These are phyloP conservation scores for Sciurus vulgaris DNA, from an alignment of 2,797 vertebrate species.

Conservation along the genomic window DNA sequence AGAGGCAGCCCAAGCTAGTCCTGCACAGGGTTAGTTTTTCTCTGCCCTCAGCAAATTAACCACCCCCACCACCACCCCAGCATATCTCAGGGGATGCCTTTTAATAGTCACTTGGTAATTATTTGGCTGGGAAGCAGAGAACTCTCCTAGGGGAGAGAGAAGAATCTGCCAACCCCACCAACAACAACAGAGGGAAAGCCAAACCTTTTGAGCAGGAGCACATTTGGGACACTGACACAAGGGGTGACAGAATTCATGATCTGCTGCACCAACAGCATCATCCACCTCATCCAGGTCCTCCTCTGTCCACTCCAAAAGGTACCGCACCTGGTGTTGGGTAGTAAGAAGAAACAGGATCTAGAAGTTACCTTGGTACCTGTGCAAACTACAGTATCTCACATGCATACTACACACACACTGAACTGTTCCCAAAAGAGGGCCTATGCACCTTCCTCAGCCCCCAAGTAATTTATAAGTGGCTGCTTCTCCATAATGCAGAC, in stretches of 20 bases:
- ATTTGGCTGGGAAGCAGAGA: neutral
- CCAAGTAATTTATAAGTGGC: conserved; percentile 55
- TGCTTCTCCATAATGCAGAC: conserved; percentile 60
- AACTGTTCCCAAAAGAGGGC: conserved; percentile 33
- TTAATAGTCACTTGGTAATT: accelerated
- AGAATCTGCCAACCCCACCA: neutral
- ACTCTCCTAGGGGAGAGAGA: neutral
- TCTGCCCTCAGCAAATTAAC: neutral
- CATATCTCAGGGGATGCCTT: neutral
- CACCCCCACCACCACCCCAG: neutral
- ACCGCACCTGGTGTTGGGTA: conserved; percentile 91
- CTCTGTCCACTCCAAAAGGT: conserved; percentile 96
- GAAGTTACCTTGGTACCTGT: neutral
- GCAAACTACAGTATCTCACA: accelerated
- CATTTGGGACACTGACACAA: conserved; percentile 96
- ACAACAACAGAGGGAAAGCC: neutral
- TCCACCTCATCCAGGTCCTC: conserved; percentile 93
- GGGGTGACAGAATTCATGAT: conserved; percentile 93
- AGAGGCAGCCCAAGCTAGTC: neutral
- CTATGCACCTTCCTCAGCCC: conserved; percentile 39
- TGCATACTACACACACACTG: neutral
- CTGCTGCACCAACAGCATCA: conserved; percentile 74
- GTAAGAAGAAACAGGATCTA: neutral
- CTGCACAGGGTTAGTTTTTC: neutral
- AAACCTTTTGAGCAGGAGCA: conserved; percentile 94